phyloP scores from a whole-genome alignment of 1,140 invertebrate species.

The Coboldia fuscipes region DNA sequence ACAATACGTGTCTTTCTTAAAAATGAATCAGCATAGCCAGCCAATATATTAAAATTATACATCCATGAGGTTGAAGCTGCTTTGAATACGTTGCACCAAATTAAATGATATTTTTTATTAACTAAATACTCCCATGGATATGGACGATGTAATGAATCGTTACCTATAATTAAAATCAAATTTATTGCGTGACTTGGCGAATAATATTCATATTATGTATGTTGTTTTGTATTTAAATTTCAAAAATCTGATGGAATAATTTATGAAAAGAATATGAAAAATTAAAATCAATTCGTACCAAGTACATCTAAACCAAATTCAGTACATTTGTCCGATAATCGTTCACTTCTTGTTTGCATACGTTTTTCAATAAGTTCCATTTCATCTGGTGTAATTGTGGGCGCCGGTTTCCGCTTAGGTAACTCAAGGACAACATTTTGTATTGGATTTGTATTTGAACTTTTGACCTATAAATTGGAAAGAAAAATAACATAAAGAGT shows the following conservation, averaged over 20 bases:
- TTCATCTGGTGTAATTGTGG: conserved; percentile 15
- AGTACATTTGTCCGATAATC: conserved; percentile 25
- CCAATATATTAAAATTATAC: conserved; percentile 70
- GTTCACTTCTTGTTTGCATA: conserved; percentile 24
- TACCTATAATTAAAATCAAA: conserved; percentile 20
- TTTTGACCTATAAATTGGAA: background rate
- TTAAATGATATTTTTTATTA: conserved; percentile 51
- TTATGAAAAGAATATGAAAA: background rate
- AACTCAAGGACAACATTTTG: background rate
- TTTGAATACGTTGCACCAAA: conserved; percentile 75
- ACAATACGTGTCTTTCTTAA: conserved; percentile 52
- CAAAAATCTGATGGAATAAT: background rate
- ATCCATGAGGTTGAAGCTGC: conserved; percentile 75
- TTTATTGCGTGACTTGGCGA: too few relatives aligned
- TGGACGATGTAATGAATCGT: conserved; percentile 40
- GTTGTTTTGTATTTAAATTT: too few relatives aligned
- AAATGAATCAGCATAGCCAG: conserved; percentile 55
- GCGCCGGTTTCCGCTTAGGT: conserved; percentile 9
- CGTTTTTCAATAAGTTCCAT: conserved; percentile 24
- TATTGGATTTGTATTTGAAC: background rate
- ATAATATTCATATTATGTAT: too few relatives aligned
- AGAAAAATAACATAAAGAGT: background rate
- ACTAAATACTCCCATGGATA: conserved; percentile 71
- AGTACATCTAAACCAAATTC: conserved; percentile 26
- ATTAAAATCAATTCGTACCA: conserved; percentile 7